phyloP scores from a whole-genome alignment of 1,140 invertebrate genomes.

The Sipha flava region DNA sequence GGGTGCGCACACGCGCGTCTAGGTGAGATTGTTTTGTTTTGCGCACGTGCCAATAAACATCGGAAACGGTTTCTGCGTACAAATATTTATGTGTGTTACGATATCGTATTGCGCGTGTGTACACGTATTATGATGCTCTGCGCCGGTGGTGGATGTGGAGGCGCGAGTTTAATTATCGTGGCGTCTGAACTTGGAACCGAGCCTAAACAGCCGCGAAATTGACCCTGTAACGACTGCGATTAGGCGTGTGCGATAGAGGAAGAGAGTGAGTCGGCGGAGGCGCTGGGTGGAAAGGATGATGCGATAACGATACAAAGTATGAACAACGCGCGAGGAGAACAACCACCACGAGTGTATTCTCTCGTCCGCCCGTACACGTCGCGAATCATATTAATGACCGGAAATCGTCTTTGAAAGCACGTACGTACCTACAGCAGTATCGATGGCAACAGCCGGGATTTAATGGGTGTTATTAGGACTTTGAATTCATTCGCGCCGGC shows the following conservation, averaged over 20 bases:
- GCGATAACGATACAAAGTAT: not conserved
- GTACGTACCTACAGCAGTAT: too few relatives aligned
- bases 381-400: too few relatives aligned
- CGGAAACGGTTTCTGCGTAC: not conserved
- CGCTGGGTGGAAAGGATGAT: not conserved
- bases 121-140: not conserved
- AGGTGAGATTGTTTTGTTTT: not conserved
- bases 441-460: not conserved
- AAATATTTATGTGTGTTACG: not conserved
- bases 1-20: too few relatives aligned
- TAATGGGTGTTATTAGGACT: constrained; percentile 11
- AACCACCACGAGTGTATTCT: too few relatives aligned
- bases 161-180: constrained; percentile 14
- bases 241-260: not conserved
- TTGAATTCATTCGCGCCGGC: not conserved
- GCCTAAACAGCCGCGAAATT: constrained; percentile 28
- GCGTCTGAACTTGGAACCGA: not conserved
- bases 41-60: constrained; percentile 13
- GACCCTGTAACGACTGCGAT: constrained; percentile 13
- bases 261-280: not conserved
- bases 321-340: not conserved
- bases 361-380: too few relatives aligned
- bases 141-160: not conserved
- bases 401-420: not conserved
- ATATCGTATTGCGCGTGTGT: not conserved